Conservation (phyloP, 2,113 vertebrate species). For the Nematolebias whitei region DNA sequence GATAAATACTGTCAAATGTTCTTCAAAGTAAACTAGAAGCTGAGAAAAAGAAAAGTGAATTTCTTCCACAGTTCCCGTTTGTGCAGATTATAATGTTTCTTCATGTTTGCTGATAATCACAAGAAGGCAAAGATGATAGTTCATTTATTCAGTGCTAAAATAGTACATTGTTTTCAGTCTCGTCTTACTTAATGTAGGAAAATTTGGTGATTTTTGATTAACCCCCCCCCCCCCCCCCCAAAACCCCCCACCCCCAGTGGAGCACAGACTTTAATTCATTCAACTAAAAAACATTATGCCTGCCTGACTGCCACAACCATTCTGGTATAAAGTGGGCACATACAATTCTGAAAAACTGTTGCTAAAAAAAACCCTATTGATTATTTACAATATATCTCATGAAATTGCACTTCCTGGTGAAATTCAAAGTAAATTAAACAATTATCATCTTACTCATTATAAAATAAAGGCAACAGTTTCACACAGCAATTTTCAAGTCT, state of each 20-base stretch:
- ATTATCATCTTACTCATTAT: neutral
- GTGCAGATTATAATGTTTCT: constrained; percentile 1
- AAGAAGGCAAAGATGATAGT: constrained; percentile 1
- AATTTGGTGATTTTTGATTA: constrained; percentile 16
- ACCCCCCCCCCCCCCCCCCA: neutral
- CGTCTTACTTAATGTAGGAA: constrained; percentile 7
- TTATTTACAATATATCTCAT: neutral
- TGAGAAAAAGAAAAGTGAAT: neutral
- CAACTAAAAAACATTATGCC: constrained; percentile 15
- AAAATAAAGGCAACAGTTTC: neutral
- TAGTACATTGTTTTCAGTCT: neutral
- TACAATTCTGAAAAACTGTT: constrained; percentile 4
- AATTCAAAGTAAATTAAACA: neutral
- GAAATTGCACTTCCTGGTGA: neutral
- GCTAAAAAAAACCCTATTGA: neutral
- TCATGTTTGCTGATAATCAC: constrained; percentile 11
- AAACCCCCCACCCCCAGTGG: no score
- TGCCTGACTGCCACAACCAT: neutral
- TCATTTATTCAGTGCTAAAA: constrained; percentile 26
- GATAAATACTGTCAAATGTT: neutral
- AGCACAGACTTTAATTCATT: constrained; percentile 16
- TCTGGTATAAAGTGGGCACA: neutral
- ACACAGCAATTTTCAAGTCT: neutral
- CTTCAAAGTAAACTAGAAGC: neutral
- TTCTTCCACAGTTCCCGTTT: constrained; percentile 25